Base-by-base conservation (phyloP, 2,888 invertebrate genomes). In the Gryllus longicercus region DNA sequence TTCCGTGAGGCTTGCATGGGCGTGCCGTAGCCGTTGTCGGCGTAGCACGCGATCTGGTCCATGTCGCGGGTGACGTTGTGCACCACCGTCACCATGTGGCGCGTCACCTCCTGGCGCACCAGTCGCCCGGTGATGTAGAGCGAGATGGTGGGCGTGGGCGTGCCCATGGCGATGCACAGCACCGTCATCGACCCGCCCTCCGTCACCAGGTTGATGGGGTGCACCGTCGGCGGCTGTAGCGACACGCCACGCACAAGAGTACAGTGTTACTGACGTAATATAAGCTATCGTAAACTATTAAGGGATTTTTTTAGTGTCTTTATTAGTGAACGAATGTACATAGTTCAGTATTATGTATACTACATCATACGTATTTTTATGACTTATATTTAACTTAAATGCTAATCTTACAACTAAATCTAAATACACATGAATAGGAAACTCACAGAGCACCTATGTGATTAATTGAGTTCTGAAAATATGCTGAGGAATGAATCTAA, bases 111-210 rank as follows among this genome's bases (percentile, higher is more conserved):
- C 87, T 95, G 94, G 1, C 94, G 89, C n/a, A 95, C 93, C n/a
- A 95, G 89, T 81, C 92, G 87, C 85, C 94, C 93, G 81, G 92
- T 92, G 82, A 96, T 93, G 86, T 95, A 95, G 0, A 96, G 87
- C 0, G 95, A 95, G 80, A 95, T 94, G 2, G 93, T 94, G 0
- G 96, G 96, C 82, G 94, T 93, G 0, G 96, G 96, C 50, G 94
- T 94, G 12, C 95, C 95, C 90, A 95, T 92, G 0, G 95, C 95
- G 80, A 95, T 92, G 85, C 95, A 95, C 2, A 95, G 89, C 81
- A 96, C 92, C 0, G 95, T 95, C 93, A 96, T 95, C 82, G 94
- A 94, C 84, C 94, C 93, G 0, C 95, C 95, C 87, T 96, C 95
- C 80, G 94, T 92, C 75, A 95, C 92, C 83, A 95, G 89, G 87